Percentiles rank a stretch among this genome's conserved stretches.
These are phyloP conservation scores for Carduelis carduelis DNA, from an alignment of 2,797 vertebrate genomes.

Conservation along the genomic window DNA sequence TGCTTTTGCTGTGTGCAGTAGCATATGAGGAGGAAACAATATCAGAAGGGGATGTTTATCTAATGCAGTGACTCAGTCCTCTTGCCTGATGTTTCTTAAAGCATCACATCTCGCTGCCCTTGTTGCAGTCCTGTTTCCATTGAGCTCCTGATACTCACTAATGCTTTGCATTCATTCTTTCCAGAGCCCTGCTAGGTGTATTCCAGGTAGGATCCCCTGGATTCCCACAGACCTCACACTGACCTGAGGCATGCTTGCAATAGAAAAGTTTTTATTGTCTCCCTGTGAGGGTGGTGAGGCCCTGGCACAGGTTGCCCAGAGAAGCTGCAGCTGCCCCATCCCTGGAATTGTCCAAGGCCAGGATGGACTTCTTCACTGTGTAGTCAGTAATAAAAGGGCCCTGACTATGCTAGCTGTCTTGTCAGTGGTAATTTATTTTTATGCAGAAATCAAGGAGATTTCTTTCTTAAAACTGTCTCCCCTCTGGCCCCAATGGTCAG, in stretches of 20 bases:
- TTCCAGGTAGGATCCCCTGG: neutral
- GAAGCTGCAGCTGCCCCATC: neutral
- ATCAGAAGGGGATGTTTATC: neutral
- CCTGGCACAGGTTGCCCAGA: neutral
- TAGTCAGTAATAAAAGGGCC: neutral
- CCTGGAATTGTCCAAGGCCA: neutral
- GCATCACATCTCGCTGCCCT: accelerated
- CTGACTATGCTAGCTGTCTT: neutral
- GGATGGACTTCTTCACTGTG: neutral
- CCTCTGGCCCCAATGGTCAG: neutral
- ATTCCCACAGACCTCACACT: neutral
- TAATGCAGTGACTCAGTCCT: neutral
- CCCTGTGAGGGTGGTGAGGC: neutral
- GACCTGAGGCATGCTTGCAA: neutral
- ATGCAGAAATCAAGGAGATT: neutral
- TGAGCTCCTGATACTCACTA: neutral
- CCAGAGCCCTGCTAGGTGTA: neutral
- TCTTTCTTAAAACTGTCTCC: neutral
- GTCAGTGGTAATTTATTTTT: neutral
- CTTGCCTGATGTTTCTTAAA: neutral
- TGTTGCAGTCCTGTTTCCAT: neutral
- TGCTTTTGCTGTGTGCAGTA: neutral
- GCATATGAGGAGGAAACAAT: neutral
- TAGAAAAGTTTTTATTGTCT: neutral
- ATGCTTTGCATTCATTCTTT: neutral